Conservation (phyloP, 1,140 invertebrate genomes). For the Pseudomyrmex flavicornis region DNA sequence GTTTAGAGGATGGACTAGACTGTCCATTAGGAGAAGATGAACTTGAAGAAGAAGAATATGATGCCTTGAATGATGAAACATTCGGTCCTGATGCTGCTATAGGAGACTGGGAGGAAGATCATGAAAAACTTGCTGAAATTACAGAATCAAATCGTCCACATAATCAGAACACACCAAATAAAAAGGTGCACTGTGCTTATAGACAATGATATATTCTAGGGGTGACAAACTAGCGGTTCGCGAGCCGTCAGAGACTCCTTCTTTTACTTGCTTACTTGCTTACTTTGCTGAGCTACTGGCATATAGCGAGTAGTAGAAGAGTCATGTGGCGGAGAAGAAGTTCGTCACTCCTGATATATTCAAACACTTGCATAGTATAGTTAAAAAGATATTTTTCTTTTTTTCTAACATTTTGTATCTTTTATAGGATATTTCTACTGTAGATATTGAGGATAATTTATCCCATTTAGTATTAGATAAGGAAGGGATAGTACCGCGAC, state of each 20-base stretch:
- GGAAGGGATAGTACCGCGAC: slow-evolving; percentile 84
- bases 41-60: slow-evolving; percentile 93
- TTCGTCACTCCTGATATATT: too few relatives aligned
- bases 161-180: slow-evolving; percentile 73
- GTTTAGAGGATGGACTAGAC: slow-evolving; percentile 80
- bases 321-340: too few relatives aligned
- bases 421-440: slow-evolving; percentile 80
- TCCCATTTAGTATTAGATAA: slow-evolving; percentile 87
- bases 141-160: slow-evolving; percentile 85
- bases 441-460: slow-evolving; percentile 84
- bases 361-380: too few relatives aligned
- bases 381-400: too few relatives aligned
- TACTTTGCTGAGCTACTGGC: too few relatives aligned
- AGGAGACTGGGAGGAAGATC: slow-evolving; percentile 91
- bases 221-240: too few relatives aligned
- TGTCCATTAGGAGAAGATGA: slow-evolving; percentile 86
- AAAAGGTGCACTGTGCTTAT: slow-evolving; percentile 66
- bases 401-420: slow-evolving; percentile 52
- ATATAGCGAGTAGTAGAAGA: too few relatives aligned
- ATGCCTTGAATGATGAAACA: slow-evolving; percentile 95
- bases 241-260: too few relatives aligned
- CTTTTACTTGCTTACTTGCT: too few relatives aligned
- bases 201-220: too few relatives aligned
- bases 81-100: slow-evolving; percentile 90
- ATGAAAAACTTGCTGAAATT: slow-evolving; percentile 88